These are phyloP conservation scores for Porphyrio hochstetteri DNA, from an alignment of 2,113 vertebrate genomes.

Conservation along the genomic window DNA sequence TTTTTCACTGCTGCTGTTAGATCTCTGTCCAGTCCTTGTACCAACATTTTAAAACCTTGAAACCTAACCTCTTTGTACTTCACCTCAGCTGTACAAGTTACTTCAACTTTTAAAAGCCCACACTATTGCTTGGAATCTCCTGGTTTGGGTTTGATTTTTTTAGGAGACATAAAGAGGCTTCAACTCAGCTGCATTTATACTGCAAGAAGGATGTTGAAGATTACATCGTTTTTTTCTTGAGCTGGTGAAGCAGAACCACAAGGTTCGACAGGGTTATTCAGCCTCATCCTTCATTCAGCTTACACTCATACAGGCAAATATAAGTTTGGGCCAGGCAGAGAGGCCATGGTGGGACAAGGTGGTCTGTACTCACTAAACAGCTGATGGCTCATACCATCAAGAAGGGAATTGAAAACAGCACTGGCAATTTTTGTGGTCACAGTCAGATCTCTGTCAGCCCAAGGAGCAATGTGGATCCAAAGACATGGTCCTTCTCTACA, in stretches of 20 bases:
- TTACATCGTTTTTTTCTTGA: not conserved
- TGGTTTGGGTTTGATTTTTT: too few relatives aligned
- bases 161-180: not conserved
- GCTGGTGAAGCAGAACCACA: not conserved
- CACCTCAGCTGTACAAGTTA: not conserved
- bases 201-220: not conserved
- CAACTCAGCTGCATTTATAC: not conserved
- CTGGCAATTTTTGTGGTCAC: not conserved
- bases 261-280: not conserved
- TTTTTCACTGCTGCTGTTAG: not conserved
- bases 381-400: fast-evolving
- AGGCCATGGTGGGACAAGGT: fast-evolving
- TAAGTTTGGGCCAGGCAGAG: not conserved
- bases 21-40: not conserved
- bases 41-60: not conserved
- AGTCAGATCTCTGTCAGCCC: not conserved
- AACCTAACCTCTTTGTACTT: not conserved
- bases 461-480: not conserved
- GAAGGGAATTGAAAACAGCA: not conserved
- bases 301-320: too few relatives aligned
- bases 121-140: not conserved
- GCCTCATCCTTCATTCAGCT: not conserved
- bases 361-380: not conserved
- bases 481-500: not conserved
- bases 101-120: not conserved